Percentiles rank a stretch among this genome's conserved stretches.
Evolutionary conservation across 1,140 invertebrate species (phyloP).

Genomic region (Drepana arcuata): DNA sequence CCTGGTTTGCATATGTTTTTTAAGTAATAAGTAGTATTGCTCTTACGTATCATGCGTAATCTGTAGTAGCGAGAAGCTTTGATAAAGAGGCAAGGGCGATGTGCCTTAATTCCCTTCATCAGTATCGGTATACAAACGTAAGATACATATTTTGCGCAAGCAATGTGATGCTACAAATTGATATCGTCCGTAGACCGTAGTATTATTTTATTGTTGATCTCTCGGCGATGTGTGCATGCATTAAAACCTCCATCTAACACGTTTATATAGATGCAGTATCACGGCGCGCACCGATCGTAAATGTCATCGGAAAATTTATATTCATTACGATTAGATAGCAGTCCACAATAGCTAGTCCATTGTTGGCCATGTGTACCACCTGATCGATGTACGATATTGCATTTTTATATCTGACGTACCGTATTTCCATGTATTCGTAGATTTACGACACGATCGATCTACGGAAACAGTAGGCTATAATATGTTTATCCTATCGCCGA

Average conservation of each 20-base stretch:
- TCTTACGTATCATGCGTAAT: too few relatives aligned
- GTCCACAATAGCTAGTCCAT: constrained; percentile 50
- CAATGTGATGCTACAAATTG: constrained; percentile 55
- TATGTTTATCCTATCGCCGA: constrained; percentile 30
- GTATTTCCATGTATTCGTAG: constrained; percentile 23
- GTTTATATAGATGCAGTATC: constrained; percentile 58
- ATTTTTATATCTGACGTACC: constrained; percentile 51
- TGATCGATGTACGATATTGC: constrained; percentile 65
- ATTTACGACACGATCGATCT: constrained; percentile 29
- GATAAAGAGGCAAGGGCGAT: too few relatives aligned
- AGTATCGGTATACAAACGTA: too few relatives aligned
- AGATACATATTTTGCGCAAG: constrained; percentile 34
- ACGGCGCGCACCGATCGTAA: constrained; percentile 59
- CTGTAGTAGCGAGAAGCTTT: too few relatives aligned
- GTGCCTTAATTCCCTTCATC: too few relatives aligned
- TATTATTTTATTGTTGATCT: constrained; percentile 39
- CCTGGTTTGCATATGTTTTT: too few relatives aligned
- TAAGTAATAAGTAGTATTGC: too few relatives aligned
- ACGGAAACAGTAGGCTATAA: constrained; percentile 42
- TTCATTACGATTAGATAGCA: constrained; percentile 69
- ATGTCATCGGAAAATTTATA: constrained; percentile 70
- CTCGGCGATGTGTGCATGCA: constrained; percentile 32
- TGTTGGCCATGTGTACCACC: constrained; percentile 49
- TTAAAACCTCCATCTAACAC: constrained; percentile 50
- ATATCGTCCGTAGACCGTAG: constrained; percentile 28